Base-by-base conservation (phyloP, 2,113 vertebrate species). In the Oceanites oceanicus region DNA sequence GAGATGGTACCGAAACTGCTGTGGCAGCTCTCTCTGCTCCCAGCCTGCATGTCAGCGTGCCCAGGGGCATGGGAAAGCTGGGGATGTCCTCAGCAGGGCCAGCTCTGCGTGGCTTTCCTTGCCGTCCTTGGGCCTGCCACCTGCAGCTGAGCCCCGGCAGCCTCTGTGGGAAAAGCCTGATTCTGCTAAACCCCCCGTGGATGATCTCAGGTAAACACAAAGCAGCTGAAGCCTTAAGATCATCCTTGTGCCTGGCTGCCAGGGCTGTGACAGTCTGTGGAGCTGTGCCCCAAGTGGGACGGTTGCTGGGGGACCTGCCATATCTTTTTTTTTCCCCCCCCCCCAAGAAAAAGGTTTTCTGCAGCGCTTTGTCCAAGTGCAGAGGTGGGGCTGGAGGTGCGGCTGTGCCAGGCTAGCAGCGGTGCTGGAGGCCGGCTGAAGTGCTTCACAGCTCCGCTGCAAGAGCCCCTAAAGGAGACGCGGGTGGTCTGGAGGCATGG, bases 401-500 rank as follows among this genome's bases (percentile, higher is more conserved):
- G 1, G 7, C 56, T 45, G 52, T 32, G 40, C 74, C n/a, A 22
- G 72, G 18, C 47, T 55, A 42, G 27, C 62, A 10, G 3, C 4
- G 50, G 10, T 25, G 79, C 66, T 79, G 90, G 71, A 17, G 36
- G 44, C 63, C 20, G n/a, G 61, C 58, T 76, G 76, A 34, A 19
- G 53, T 5, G 21, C 25, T 29, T 34, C 11, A 18, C 9, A 79
- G 53, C 73, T 87, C 70, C 6, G 6, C 61, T 79, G 49, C 5
- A 38, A 36, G 61, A 74, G 22, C 30, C 47, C 2, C 8, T 58
- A 15, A 1, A 34, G 44, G 63, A 40, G 36, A 8, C 18, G 2
- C 1, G 1, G 38, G 44, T 7, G 40, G 0, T 9, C 23, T 30
- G 25, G 83, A 56, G 56, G 79, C 40, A 21, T 0, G 4, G 78